These are phyloP conservation scores for Aproaerema taeniolella DNA, from an alignment of 2,888 invertebrate genomes.

Conservation along the genomic window DNA sequence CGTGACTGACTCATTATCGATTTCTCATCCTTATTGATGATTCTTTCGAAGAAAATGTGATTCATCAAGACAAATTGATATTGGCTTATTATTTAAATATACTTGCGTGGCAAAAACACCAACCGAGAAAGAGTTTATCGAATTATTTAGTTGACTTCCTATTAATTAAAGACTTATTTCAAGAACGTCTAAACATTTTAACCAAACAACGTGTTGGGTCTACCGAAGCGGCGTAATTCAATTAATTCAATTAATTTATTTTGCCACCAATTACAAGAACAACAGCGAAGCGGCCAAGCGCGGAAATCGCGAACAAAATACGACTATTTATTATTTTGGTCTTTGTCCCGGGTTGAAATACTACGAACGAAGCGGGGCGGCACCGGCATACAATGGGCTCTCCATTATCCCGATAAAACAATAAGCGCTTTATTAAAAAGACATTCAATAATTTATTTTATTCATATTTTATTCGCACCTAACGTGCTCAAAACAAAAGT, in stretches of 20 bases:
- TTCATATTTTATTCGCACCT: constrained; percentile 68
- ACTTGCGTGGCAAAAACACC: no score
- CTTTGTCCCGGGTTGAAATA: constrained; percentile 42
- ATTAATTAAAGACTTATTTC: constrained; percentile 41
- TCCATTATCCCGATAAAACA: constrained; percentile 72
- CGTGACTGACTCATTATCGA: no score
- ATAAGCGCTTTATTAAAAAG: constrained; percentile 74
- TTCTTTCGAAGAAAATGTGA: no score
- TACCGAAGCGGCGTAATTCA: constrained; percentile 64
- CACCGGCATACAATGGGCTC: constrained; percentile 50
- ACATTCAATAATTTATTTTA: constrained; percentile 75
- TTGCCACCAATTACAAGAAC: constrained; percentile 63
- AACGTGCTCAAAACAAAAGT: constrained; percentile 52
- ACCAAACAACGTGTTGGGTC: constrained; percentile 53
- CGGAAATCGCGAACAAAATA: constrained; percentile 65
- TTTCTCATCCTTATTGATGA: no score
- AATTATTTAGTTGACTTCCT: constrained; percentile 44
- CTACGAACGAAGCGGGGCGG: constrained; percentile 55
- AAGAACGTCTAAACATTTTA: constrained; percentile 61
- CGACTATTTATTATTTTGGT: constrained; percentile 72
- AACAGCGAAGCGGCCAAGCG: constrained; percentile 67
- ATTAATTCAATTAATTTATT: constrained; percentile 56
- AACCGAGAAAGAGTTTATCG: constrained; percentile 38
- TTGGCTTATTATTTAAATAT: no score
- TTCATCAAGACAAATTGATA: no score